Evolutionary conservation across 2,888 invertebrate species (phyloP).

Genomic region (Athrips mouffetella): DNA sequence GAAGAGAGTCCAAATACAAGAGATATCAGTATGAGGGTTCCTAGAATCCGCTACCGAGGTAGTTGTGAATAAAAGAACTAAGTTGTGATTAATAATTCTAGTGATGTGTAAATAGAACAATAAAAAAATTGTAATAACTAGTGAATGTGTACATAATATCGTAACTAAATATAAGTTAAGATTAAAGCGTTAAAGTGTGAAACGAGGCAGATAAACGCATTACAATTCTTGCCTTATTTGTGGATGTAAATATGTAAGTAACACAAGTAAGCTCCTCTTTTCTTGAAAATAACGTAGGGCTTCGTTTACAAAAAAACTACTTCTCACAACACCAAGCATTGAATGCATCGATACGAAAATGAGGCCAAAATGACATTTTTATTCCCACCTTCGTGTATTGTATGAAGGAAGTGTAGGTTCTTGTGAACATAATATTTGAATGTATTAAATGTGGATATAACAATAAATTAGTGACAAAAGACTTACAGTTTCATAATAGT

Average conservation of each 20-base stretch:
- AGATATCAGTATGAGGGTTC: slow-evolving; percentile 90
- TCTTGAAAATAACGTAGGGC: slow-evolving; percentile 20
- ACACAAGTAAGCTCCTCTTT: slow-evolving; percentile 39
- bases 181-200: background rate
- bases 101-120: slow-evolving; percentile 36
- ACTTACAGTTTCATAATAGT: slow-evolving; percentile 50
- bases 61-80: slow-evolving; percentile 68
- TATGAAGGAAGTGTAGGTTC: slow-evolving; percentile 50
- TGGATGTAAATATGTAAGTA: slow-evolving; percentile 37
- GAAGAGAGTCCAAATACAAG: slow-evolving; percentile 94
- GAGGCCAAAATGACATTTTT: slow-evolving; percentile 4
- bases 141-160: slow-evolving; percentile 27
- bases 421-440: slow-evolving; percentile 54
- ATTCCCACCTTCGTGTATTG: slow-evolving; percentile 35
- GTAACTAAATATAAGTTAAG: background rate
- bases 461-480: slow-evolving; percentile 67
- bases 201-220: background rate
- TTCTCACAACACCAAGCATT: slow-evolving; percentile 16
- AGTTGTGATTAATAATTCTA: slow-evolving; percentile 52
- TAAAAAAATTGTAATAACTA: slow-evolving; percentile 6
- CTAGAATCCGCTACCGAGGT: slow-evolving; percentile 61
- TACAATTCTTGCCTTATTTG: slow-evolving; percentile 31
- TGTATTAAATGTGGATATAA: slow-evolving; percentile 63
- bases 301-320: slow-evolving; percentile 18
- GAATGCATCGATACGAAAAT: background rate